Evolutionary conservation across 23 tunicate genomes (phyloP), one percentile per base, ranked within the genome.

Genomic region (Trididemnum clinides): DNA sequence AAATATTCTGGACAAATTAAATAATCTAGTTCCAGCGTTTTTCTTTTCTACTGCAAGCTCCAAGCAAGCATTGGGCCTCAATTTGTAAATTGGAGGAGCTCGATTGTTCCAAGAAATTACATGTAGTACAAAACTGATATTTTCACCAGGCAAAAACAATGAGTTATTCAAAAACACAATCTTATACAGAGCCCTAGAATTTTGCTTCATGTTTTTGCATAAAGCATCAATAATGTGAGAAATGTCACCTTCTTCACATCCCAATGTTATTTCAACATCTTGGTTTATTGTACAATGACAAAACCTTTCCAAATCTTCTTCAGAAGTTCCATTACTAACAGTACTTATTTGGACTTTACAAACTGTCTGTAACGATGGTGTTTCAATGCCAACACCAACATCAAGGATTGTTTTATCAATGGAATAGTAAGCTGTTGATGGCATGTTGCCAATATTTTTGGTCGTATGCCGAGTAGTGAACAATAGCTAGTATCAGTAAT

Each of bases 211-310:
- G 35, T 73, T 73, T 32, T 33, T 35, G 0, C 49, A 35, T 18
- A 73, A 39, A 2, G 33, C 3, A 57, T 85, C 88, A 25, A 85
- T 34, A 0, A 73, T 27, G 28, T 35, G 49, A 10, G 82, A 58
- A n/a, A 85, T 58, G 19, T 58, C 74, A 34, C 82, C 88, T 73
- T 85, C 62, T 32, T 58, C 58, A 1, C 15, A 23, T 1, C 74
- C 88, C 30, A 85, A 28, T 73, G 34, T 25, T 27, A 85, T 37
- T 73, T 73, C 88, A 21, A 74, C 39, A 22, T 73, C 63, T 33
- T 35, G 58, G 57, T 74, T 27, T 1, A 57, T 26, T 85, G 73
- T 58, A 57, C 50, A 57, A 1, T 82, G 82, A 62, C 54, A 57
- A 2, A 81, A 34, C n/a, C 34, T 63, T 63, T 81, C 75, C n/a